Conservation (phyloP, 2,888 invertebrate species). For the Notodonta ziczac region DNA sequence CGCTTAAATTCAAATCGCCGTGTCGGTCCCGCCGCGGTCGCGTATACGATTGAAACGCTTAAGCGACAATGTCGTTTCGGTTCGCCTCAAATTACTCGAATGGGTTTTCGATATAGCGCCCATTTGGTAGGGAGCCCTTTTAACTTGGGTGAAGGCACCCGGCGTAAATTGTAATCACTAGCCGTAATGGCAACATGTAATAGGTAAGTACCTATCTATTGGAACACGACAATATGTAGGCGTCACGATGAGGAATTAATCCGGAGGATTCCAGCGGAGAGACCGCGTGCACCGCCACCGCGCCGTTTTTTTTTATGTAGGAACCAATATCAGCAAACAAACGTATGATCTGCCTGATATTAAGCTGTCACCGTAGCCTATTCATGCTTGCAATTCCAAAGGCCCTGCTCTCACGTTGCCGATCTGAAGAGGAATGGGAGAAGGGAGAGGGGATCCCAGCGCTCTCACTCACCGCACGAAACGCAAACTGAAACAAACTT, state of each 20-base stretch:
- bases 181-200: conserved; percentile 49
- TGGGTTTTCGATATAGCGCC: conserved; percentile 76
- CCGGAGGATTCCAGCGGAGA: conserved; percentile 24
- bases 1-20: conserved; percentile 70
- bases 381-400: too few species aligned
- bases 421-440: too few species aligned
- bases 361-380: too few species aligned
- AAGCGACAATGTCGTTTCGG: conserved; percentile 73
- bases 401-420: too few species aligned
- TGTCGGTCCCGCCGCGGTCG: conserved; percentile 64
- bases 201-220: conserved; percentile 33
- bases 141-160: conserved; percentile 56
- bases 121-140: conserved; percentile 63
- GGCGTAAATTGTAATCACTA: conserved; percentile 58
- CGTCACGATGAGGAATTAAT: conserved; percentile 37
- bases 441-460: too few species aligned
- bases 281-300: conserved; percentile 10
- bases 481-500: conserved; percentile 22
- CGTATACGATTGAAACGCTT: conserved; percentile 73
- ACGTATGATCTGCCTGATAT: too few species aligned
- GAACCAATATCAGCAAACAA: too few species aligned
- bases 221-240: conserved; percentile 32
- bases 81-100: conserved; percentile 77
- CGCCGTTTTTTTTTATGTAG: conserved; percentile 5
- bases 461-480: too few species aligned